Evolutionary conservation across 1,140 invertebrate species (phyloP).

Genomic region (Microplitis demolitor): DNA sequence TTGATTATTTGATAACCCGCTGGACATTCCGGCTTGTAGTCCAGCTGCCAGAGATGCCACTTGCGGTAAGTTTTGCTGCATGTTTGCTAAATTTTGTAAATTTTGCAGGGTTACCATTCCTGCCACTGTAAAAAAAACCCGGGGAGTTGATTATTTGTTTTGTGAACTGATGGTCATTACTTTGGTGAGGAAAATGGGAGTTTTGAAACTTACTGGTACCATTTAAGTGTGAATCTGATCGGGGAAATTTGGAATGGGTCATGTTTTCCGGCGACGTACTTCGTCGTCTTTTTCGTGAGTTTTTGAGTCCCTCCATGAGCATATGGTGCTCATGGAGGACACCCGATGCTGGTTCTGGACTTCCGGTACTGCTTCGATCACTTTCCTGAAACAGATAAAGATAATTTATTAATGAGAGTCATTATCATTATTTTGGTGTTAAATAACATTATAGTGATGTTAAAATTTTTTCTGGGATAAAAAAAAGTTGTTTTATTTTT

Average conservation of each 20-base stretch:
- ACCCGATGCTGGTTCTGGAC: constrained; percentile 65
- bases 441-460: too few relatives aligned
- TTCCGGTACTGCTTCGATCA: constrained; percentile 71
- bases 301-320: constrained; percentile 55
- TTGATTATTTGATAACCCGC: constrained; percentile 67
- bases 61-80: constrained; percentile 68
- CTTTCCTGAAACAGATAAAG: constrained; percentile 66
- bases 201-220: constrained; percentile 73
- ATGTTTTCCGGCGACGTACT: constrained; percentile 56
- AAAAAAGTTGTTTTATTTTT: too few relatives aligned
- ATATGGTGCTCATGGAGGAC: constrained; percentile 59
- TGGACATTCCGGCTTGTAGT: constrained; percentile 70
- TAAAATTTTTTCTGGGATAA: too few relatives aligned
- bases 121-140: constrained; percentile 66
- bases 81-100: constrained; percentile 75
- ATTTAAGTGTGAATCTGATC: constrained; percentile 66
- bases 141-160: neutral
- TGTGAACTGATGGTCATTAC: too few relatives aligned
- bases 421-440: neutral
- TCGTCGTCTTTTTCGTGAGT: constrained; percentile 50
- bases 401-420: neutral
- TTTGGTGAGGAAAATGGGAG: too few relatives aligned
- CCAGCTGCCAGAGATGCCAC: constrained; percentile 72
- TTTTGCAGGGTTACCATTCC: constrained; percentile 78
- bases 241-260: constrained; percentile 53